Conservation (phyloP, 2,888 invertebrate species). For the Elgonia sp. region DNA sequence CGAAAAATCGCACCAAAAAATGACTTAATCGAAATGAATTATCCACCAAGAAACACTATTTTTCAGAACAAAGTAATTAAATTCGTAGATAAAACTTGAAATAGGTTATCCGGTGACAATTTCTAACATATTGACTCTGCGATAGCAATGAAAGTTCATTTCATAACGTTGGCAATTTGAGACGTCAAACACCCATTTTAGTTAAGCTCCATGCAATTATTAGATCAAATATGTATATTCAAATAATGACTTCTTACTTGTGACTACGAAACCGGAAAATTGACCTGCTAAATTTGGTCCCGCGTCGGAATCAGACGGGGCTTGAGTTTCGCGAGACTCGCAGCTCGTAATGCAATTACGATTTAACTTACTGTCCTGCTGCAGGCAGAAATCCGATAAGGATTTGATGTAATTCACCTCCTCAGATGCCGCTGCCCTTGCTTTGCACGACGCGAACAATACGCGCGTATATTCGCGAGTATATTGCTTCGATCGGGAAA, state of each 20-base stretch:
- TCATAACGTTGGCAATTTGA: constrained; percentile 53
- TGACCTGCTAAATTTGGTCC: constrained; percentile 70
- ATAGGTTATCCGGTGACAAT: constrained; percentile 12
- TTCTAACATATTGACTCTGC: constrained; percentile 35
- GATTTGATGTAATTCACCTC: constrained; percentile 72
- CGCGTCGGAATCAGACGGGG: constrained; percentile 61
- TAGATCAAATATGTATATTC: constrained; percentile 66
- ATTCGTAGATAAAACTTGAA: constrained; percentile 2
- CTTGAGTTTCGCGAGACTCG: constrained; percentile 64
- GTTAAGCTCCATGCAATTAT: constrained; percentile 61
- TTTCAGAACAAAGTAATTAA: background rate
- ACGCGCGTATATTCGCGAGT: constrained; percentile 51
- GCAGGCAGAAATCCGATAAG: constrained; percentile 76
- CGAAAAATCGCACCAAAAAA: no score
- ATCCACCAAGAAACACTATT: background rate
- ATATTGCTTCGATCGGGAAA: constrained; percentile 62
- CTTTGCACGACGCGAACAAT: constrained; percentile 64
- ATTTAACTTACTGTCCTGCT: constrained; percentile 74
- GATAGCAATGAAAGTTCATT: constrained; percentile 38
- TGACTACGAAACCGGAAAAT: constrained; percentile 68
- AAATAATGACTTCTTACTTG: constrained; percentile 66
- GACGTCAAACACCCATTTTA: constrained; percentile 53
- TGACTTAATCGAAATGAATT: no score
- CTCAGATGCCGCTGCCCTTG: constrained; percentile 60
- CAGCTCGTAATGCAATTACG: constrained; percentile 70